Base-by-base conservation (phyloP, 2,113 vertebrate species). In the Hemichromis elongatus region DNA sequence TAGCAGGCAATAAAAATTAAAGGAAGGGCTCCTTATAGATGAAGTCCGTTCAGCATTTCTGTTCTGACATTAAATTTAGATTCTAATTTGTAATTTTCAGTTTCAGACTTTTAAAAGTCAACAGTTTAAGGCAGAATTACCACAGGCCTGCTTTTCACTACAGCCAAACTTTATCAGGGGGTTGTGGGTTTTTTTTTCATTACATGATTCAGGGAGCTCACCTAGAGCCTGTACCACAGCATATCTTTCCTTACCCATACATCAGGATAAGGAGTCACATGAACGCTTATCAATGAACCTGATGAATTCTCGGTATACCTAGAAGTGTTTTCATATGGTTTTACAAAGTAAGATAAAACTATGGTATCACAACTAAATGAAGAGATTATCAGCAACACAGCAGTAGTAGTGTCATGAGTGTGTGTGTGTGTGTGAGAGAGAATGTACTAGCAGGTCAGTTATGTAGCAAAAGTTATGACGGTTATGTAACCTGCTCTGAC, bases 331-430 rank as follows among this genome's bases (percentile, higher is more conserved):
- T 28, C 68, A 73, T 47, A 28, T 73, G 14, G 19, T 47, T 73
- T 70, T 18, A 47, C 13, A 70, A 73, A 28, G 40, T 21, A 47
- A 45, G 5, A 28, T 70, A 11, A 45, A 70, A 18, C 8, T 11
- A 28, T 73, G 66, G 3, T 24, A 40, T 42, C 14, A 40, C 11
- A 40, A 7, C 4, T 42, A 42, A 16, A 42, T 68, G 7, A 16
- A 68, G 37, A 68, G 4, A 24, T 68, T 24, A 63, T 18, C 4
- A 70, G 13, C 21, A 26, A 45, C 21, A 26, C 66, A 70, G 3
- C 7, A 14, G 35, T 12, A 68, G 35, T 14, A 0, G 35, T 3
- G 0, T 21, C 11, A 5, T 13, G 6, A 1, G 19, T 21, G 61
- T 21, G 33, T n/a, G 6, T 63, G 59, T 4, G 59, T 11, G 56